Evolutionary conservation across 1,140 invertebrate genomes (phyloP).

Genomic region (Drosophila mauritiana): DNA sequence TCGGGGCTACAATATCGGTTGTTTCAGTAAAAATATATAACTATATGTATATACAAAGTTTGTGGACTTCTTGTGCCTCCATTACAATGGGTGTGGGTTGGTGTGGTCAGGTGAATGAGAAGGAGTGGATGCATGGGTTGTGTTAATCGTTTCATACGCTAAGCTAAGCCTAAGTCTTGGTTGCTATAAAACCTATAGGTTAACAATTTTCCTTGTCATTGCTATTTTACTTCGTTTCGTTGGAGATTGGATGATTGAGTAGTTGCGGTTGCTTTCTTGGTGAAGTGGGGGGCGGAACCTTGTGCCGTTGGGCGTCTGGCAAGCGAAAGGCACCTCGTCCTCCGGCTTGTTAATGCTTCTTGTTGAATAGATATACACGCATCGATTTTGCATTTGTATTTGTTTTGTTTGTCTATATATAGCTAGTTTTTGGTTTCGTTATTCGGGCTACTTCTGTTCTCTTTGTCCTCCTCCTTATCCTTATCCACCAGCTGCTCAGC

Average conservation of each 20-base stretch:
- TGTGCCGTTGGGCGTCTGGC: not conserved
- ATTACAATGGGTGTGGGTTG: constrained; percentile 23
- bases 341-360: constrained; percentile 15
- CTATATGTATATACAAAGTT: constrained; percentile 49
- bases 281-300: not conserved
- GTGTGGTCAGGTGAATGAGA: not conserved
- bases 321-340: constrained; percentile 12
- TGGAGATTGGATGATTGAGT: constrained; percentile 34
- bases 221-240: constrained; percentile 19
- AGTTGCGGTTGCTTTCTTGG: constrained; percentile 7
- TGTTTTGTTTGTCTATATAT: constrained; percentile 24
- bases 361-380: constrained; percentile 49
- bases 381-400: constrained; percentile 11
- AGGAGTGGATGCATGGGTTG: constrained; percentile 3
- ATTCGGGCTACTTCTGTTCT: constrained; percentile 57
- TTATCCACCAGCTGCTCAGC: constrained; percentile 11
- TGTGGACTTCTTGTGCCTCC: constrained; percentile 29
- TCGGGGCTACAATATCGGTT: constrained; percentile 12
- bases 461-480: constrained; percentile 46
- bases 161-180: constrained; percentile 66
- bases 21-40: constrained; percentile 54
- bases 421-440: constrained; percentile 71
- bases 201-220: constrained; percentile 50
- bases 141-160: constrained; percentile 28
- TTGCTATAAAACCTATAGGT: constrained; percentile 55